phyloP scores from a whole-genome alignment of 1,140 invertebrate species.

The Euwallacea fornicatus region DNA sequence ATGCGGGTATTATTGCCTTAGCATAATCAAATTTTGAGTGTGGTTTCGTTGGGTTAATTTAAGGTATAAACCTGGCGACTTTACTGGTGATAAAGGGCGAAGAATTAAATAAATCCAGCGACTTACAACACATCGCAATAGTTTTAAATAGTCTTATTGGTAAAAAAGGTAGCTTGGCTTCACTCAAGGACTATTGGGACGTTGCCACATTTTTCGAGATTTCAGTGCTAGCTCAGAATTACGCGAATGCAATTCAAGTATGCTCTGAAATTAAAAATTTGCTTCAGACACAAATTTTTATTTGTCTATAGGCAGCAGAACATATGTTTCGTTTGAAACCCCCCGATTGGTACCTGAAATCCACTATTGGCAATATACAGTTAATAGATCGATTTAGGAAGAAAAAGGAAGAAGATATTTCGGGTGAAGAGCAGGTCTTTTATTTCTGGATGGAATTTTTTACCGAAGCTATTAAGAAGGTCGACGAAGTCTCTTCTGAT shows the following conservation, averaged over 20 bases:
- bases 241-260: constrained; percentile 88
- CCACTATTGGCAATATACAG: constrained; percentile 96
- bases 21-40: neutral
- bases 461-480: constrained; percentile 84
- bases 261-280: neutral
- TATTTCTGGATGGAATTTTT: constrained; percentile 99
- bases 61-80: constrained; percentile 94
- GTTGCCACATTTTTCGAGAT: constrained; percentile 99
- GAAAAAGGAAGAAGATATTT: constrained; percentile 64
- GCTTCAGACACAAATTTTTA: neutral
- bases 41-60: neutral
- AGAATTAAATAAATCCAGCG: constrained; percentile 88
- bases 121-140: constrained; percentile 89
- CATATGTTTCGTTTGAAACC: constrained; percentile 99
- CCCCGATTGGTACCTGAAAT: constrained; percentile 98
- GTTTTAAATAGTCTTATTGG: constrained; percentile 97
- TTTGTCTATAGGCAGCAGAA: constrained; percentile 74
- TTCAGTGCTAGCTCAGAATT: constrained; percentile 95
- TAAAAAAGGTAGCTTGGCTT: constrained; percentile 92
- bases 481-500: constrained; percentile 65
- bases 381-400: constrained; percentile 93
- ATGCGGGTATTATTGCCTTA: constrained; percentile 66
- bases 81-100: constrained; percentile 96
- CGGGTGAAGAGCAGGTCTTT: constrained; percentile 85
- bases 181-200: constrained; percentile 97